Percentiles rank a stretch among this genome's conserved stretches.
phyloP scores from a whole-genome alignment of 92 coral and sea anemone species.

The Paramuricea clavata region DNA sequence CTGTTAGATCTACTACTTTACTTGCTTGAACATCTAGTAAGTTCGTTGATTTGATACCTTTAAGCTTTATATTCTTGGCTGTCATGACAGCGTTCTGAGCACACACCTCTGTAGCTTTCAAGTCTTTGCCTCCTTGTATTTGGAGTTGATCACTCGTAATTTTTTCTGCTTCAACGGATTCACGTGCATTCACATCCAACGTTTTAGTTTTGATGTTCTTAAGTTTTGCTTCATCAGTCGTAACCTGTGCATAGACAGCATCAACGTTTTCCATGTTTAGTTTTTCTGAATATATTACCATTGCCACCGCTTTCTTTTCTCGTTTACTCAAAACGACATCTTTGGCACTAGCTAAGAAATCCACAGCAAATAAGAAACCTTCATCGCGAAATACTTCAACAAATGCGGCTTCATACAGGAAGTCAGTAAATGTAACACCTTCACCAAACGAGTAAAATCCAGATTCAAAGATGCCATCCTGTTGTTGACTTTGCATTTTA shows the following conservation, averaged over 20 bases:
- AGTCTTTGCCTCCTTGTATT: background rate
- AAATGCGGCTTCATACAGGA: conserved; percentile 65
- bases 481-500: conserved; percentile 46
- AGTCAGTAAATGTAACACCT: conserved; percentile 70
- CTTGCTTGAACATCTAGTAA: background rate
- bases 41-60: background rate
- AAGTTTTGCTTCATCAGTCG: background rate
- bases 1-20: background rate
- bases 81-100: background rate
- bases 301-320: conserved; percentile 71
- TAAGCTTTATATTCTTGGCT: background rate
- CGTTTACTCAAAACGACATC: conserved; percentile 66
- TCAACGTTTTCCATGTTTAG: conserved; percentile 31
- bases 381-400: conserved; percentile 69
- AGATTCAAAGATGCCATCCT: conserved; percentile 71
- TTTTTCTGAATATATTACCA: conserved; percentile 60
- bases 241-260: background rate
- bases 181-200: background rate
- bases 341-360: conserved; percentile 59
- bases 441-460: conserved; percentile 63
- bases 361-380: conserved; percentile 61
- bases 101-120: background rate
- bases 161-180: background rate
- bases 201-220: conserved; percentile 6
- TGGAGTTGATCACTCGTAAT: background rate